These are phyloP conservation scores for Ctenopoma kingsleyae DNA, from an alignment of 2,797 vertebrate genomes.

Conservation along the genomic window DNA sequence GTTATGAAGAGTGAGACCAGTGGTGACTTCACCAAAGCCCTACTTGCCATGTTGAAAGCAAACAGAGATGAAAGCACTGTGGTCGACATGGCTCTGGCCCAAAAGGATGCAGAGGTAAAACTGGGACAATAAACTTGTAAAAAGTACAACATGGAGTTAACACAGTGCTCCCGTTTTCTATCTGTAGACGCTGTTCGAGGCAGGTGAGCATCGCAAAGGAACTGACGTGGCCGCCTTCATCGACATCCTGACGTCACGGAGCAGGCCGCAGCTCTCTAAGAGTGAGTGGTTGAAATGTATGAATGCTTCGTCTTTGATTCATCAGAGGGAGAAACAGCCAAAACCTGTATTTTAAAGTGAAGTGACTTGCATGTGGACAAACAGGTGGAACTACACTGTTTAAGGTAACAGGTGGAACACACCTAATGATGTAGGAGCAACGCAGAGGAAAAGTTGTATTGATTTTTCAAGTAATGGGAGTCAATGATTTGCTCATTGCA, in stretches of 20 bases:
- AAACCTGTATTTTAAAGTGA: constrained; percentile 3
- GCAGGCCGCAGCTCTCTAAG: constrained; percentile 85
- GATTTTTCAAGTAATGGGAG: not conserved
- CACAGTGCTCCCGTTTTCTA: accelerated
- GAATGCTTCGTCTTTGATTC: constrained; percentile 3
- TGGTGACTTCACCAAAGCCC: constrained; percentile 85
- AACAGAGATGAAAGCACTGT: constrained; percentile 81
- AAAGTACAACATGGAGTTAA: not conserved
- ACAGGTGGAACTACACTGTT: constrained; percentile 57
- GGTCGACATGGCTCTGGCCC: constrained; percentile 83
- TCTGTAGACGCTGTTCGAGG: constrained; percentile 88
- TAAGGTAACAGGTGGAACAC: constrained; percentile 28
- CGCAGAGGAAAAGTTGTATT: not conserved
- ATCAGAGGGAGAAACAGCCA: not conserved
- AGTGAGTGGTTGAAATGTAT: constrained; percentile 75
- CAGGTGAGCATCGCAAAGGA: constrained; percentile 85
- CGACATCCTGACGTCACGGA: constrained; percentile 86
- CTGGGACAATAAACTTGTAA: not conserved
- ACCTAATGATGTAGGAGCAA: constrained; percentile 29
- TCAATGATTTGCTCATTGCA: not conserved
- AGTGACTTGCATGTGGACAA: constrained; percentile 37
- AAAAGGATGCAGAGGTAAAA: constrained; percentile 89
- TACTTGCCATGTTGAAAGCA: constrained; percentile 87
- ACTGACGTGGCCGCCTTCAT: constrained; percentile 81
- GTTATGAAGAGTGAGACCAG: constrained; percentile 88